A percentile compares a stretch with the other conserved stretches of the same genome.
Conservation (phyloP, 2,888 invertebrate genomes). For the Ophonus ardosiacus region DNA sequence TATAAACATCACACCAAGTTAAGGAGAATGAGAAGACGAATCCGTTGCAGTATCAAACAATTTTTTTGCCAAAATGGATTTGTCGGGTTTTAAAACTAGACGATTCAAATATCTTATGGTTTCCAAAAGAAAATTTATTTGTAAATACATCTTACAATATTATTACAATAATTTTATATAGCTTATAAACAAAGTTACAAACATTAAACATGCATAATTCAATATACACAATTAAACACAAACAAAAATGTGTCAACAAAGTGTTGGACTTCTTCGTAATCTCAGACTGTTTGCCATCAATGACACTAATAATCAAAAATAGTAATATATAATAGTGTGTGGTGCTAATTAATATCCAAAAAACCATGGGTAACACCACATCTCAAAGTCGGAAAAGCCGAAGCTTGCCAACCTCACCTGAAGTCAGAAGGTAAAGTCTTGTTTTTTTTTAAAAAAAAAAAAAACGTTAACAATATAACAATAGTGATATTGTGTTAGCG, state of each 20-base stretch:
- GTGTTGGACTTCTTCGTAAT: neutral
- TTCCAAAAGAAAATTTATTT: too few relatives aligned
- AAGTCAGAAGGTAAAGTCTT: constrained; percentile 82
- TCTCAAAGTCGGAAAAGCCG: constrained; percentile 77
- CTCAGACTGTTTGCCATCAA: neutral
- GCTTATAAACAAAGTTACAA: neutral
- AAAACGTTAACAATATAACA: neutral
- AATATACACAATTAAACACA: neutral
- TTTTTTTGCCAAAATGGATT: too few relatives aligned
- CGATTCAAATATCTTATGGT: too few relatives aligned
- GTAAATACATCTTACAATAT: too few relatives aligned
- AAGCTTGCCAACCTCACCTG: constrained; percentile 88
- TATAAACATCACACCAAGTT: too few relatives aligned
- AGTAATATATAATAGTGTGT: neutral
- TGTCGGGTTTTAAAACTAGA: too few relatives aligned
- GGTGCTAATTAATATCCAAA: neutral
- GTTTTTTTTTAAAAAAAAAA: too few relatives aligned
- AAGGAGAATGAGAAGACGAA: too few relatives aligned
- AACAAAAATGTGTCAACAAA: neutral
- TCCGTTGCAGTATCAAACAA: too few relatives aligned
- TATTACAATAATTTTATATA: too few relatives aligned
- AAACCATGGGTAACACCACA: constrained; percentile 73
- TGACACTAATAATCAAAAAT: neutral
- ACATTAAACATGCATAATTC: neutral
- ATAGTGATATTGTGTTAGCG: neutral